Conservation (phyloP, 2,888 invertebrate species). For the Macaria liturata region DNA sequence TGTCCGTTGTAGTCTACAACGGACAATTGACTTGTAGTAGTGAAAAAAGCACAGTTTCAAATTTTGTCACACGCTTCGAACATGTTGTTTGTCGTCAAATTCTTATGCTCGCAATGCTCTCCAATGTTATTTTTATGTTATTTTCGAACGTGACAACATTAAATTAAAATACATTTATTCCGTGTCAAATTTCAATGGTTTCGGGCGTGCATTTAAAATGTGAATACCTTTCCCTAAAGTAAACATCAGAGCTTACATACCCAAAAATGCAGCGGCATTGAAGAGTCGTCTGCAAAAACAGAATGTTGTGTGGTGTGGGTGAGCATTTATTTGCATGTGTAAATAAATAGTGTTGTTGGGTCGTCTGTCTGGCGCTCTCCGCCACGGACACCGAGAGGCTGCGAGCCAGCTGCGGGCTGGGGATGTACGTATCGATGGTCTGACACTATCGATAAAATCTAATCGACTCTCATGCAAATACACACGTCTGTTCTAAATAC, state of each 20-base stretch:
- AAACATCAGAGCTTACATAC: slow-evolving; percentile 13
- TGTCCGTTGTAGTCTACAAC: too few species aligned
- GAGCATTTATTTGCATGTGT: slow-evolving; percentile 62
- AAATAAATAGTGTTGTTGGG: slow-evolving; percentile 61
- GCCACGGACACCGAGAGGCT: slow-evolving; percentile 20
- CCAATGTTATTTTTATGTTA: too few species aligned
- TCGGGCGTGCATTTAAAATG: too few species aligned
- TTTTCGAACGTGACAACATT: too few species aligned
- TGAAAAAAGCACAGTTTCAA: too few species aligned
- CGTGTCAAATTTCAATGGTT: too few species aligned
- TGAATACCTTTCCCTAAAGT: neutral
- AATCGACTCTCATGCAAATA: neutral
- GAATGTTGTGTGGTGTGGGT: slow-evolving; percentile 29
- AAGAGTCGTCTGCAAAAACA: slow-evolving; percentile 35
- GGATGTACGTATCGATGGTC: slow-evolving; percentile 25
- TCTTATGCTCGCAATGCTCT: too few species aligned
- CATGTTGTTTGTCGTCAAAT: too few species aligned
- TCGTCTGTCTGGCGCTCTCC: slow-evolving; percentile 25
- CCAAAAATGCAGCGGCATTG: slow-evolving; percentile 14
- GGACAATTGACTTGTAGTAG: too few species aligned
- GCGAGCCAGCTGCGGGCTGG: slow-evolving; percentile 35
- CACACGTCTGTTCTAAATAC: too few species aligned
- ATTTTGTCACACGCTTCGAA: too few species aligned
- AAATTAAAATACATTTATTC: too few species aligned
- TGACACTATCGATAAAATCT: slow-evolving; percentile 23